Percentiles rank a stretch among this genome's conserved stretches.
These are phyloP conservation scores for Muraenolepis orangiensis DNA, from an alignment of 2,797 vertebrate genomes.

Conservation along the genomic window DNA sequence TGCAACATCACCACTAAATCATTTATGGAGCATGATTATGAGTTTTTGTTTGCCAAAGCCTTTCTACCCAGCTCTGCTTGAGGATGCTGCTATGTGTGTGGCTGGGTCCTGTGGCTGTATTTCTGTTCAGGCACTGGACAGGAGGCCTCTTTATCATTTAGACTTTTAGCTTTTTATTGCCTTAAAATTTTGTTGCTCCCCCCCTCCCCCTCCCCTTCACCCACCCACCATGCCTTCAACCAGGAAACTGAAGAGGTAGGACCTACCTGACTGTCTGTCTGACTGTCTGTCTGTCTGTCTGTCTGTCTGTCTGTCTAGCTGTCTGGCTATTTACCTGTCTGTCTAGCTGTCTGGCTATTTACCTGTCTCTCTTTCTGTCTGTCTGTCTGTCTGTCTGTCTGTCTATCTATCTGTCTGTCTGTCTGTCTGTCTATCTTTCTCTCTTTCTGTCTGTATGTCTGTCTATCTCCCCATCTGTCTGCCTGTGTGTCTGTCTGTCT, in stretches of 20 bases:
- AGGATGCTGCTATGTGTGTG: neutral
- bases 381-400: neutral
- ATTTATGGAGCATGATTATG: neutral
- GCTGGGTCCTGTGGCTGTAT: neutral
- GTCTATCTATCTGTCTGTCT: neutral
- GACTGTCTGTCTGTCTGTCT: constrained; percentile 13
- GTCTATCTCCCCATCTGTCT: neutral
- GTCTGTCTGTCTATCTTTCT: neutral
- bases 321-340: neutral
- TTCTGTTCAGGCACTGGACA: neutral
- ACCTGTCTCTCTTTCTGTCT: neutral
- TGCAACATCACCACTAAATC: neutral
- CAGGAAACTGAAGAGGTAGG: constrained; percentile 99
- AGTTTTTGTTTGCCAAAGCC: neutral
- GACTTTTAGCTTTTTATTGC: constrained; percentile 63
- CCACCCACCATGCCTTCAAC: constrained; percentile 85
- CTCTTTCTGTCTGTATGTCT: neutral
- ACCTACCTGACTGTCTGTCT: constrained; percentile 51
- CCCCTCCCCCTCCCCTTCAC: constrained; percentile 28
- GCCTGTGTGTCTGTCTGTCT: neutral
- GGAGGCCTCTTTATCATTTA: constrained; percentile 45
- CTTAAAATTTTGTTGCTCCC: constrained; percentile 83
- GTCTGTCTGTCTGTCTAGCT: constrained; percentile 11
- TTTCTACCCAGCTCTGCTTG: neutral
- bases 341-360: neutral